Evolutionary conservation across 2,888 invertebrate species (phyloP), one percentile per base, ranked within the genome.

Genomic region (Dione juno): DNA sequence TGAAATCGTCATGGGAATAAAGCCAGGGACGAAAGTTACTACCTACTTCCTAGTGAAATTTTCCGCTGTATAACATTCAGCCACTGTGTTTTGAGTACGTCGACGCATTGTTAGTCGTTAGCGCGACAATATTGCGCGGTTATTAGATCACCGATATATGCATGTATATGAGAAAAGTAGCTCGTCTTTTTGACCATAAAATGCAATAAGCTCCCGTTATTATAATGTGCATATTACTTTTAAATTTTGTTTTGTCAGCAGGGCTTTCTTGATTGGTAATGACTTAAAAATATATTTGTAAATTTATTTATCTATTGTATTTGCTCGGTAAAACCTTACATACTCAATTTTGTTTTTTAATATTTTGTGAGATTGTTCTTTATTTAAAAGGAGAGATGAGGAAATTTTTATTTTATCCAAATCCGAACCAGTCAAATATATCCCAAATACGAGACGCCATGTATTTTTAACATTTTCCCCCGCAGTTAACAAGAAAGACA

Each of bases 21-120:
- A 16, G 14, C 64, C 35, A 64, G 37, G 35, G 28, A 35, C 45
- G 28, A 61, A n/a, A 28, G 45, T 61, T 45, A 2, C 28, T 3
- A 28, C n/a, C n/a, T n/a, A 28, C 28, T 28, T 28, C 16, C 45
- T n/a, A 61, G 28, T 61, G 45, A 61, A 61, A 61, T 61, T 43
- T 61, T 61, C n/a, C 45, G 6, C 1, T 45, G 45, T 61, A 45
- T 45, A n/a, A 45, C 61, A 61, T 61, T 45, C 16, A n/a, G 61
- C 61, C 43, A 61, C n/a, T 28, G 61, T 61, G n/a, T 45, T 43
- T 14, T 28, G 43, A 43, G n/a, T 45, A n/a, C 37, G 45, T 45
- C 43, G 43, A 45, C n/a, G 28, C 3, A 28, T 45, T n/a, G n/a
- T n/a, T n/a, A n/a, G n/a, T n/a, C n/a, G 45, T 28, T 37, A 45